phyloP scores from a whole-genome alignment of 2,888 invertebrate genomes.

The Chironomus tentans region DNA sequence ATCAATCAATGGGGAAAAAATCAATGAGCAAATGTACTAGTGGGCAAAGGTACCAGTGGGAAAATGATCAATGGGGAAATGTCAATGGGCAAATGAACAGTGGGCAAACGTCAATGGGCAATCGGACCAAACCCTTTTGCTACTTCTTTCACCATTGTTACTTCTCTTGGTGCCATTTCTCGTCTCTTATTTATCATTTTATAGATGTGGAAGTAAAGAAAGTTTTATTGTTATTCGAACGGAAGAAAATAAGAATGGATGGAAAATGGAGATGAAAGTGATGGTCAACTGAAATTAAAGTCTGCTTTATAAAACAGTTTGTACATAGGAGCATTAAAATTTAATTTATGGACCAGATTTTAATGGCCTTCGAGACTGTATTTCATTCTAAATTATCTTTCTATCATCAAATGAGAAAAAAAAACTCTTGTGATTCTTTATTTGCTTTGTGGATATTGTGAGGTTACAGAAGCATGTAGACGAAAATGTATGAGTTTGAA shows the following conservation, averaged over 20 bases:
- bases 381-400: no score
- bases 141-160: background rate
- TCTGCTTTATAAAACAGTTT: background rate
- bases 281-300: background rate
- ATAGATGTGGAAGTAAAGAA: background rate
- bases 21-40: no score
- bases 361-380: background rate
- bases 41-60: no score
- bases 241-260: background rate
- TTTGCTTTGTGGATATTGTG: background rate
- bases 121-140: background rate
- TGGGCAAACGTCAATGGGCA: no score
- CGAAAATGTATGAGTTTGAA: no score
- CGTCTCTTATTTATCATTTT: background rate
- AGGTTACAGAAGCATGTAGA: no score
- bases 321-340: background rate
- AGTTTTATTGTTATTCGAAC: background rate
- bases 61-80: no score
- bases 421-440: background rate
- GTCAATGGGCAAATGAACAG: no score
- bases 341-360: background rate
- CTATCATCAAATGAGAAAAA: no score
- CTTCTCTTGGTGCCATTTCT: background rate
- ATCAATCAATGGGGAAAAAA: no score
- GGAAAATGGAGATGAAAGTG: background rate